phyloP scores from a whole-genome alignment of 2,888 invertebrate genomes.

The Melanargia galathea region DNA sequence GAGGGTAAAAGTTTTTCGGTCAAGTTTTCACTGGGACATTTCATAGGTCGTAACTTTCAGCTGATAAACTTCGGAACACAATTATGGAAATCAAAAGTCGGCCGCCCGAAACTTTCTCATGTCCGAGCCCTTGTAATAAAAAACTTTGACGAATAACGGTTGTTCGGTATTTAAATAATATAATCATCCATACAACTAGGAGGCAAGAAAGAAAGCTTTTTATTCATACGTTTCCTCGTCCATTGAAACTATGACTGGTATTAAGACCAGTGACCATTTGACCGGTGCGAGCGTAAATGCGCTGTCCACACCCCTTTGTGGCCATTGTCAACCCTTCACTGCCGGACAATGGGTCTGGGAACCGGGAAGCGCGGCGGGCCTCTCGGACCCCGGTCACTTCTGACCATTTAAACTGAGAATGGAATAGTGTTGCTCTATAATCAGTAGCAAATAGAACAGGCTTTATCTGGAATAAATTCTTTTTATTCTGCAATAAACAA shows the following conservation, averaged over 20 bases:
- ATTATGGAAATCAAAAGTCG: constrained; percentile 38
- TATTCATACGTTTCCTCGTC: constrained; percentile 77
- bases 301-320: constrained; percentile 80
- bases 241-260: constrained; percentile 70
- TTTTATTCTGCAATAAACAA: constrained; percentile 27
- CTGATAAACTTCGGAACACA: constrained; percentile 28
- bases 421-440: constrained; percentile 50
- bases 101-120: constrained; percentile 64
- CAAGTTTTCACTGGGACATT: background rate
- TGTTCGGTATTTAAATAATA: constrained; percentile 75
- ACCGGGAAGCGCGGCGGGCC: constrained; percentile 68
- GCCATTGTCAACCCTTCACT: constrained; percentile 71
- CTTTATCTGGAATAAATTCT: constrained; percentile 18
- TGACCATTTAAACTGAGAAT: constrained; percentile 66
- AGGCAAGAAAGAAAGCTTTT: constrained; percentile 66
- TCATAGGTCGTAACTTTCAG: constrained; percentile 22
- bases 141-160: constrained; percentile 76
- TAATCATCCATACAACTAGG: constrained; percentile 67
- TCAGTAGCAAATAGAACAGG: constrained; percentile 38
- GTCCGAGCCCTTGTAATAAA: constrained; percentile 62
- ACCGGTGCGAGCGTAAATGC: constrained; percentile 65
- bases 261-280: constrained; percentile 73
- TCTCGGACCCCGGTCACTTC: constrained; percentile 51
- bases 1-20: background rate
- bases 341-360: constrained; percentile 70